phyloP scores from a whole-genome alignment of 2,888 invertebrate species.

The Cerastis rubricosa region DNA sequence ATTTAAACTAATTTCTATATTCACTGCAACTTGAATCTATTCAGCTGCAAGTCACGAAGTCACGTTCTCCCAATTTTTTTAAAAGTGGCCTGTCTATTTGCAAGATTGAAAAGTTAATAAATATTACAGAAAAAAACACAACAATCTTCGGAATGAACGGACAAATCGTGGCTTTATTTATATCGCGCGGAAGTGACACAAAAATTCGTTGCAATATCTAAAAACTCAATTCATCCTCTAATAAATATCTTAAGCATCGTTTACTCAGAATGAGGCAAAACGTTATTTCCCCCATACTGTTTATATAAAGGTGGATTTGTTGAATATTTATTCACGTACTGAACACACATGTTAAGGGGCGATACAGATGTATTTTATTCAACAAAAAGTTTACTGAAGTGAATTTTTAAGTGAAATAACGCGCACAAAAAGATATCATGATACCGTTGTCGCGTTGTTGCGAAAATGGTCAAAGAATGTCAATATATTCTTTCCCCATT shows the following conservation, averaged over 20 bases:
- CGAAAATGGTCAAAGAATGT: conserved; percentile 52
- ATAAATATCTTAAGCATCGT: conserved; percentile 90
- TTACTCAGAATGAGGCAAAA: conserved; percentile 89
- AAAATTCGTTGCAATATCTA: conserved; percentile 81
- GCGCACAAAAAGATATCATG: conserved; percentile 34
- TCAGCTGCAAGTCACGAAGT: conserved; percentile 36
- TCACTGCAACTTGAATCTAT: conserved; percentile 31
- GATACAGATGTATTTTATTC: conserved; percentile 67
- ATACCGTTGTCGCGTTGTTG: conserved; percentile 37
- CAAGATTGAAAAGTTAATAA: conserved; percentile 45
- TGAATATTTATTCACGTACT: conserved; percentile 86
- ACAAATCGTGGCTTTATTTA: conserved; percentile 61
- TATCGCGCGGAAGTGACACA: conserved; percentile 74
- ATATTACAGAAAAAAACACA: conserved; percentile 33
- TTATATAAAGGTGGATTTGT: conserved; percentile 90
- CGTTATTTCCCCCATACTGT: conserved; percentile 87
- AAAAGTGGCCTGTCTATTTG: conserved; percentile 32
- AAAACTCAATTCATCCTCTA: conserved; percentile 88
- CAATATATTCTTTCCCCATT: conserved; percentile 52
- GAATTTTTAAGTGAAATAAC: conserved; percentile 52
- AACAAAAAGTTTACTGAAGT: conserved; percentile 63
- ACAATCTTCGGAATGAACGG: conserved; percentile 33
- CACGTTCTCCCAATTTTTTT: conserved; percentile 18
- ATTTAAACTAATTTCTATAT: conserved; percentile 30
- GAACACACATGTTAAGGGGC: conserved; percentile 76